phyloP scores from a whole-genome alignment of 2,797 vertebrate species.

The Sebastes hubbsi region DNA sequence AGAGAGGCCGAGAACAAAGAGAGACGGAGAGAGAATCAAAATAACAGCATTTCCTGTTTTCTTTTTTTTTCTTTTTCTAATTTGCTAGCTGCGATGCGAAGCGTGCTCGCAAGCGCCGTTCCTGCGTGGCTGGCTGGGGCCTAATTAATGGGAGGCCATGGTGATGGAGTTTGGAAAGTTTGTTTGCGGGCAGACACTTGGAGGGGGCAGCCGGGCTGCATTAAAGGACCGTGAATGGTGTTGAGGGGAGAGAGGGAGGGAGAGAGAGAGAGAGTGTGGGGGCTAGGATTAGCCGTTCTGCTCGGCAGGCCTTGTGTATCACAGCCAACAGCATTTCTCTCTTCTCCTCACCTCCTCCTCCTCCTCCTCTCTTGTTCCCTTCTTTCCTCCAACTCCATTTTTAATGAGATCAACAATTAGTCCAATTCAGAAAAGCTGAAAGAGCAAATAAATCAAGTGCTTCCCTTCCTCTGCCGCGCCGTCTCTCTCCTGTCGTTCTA shows the following conservation, averaged over 20 bases:
- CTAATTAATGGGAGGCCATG: conserved; percentile 83
- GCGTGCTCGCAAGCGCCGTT: conserved; percentile 67
- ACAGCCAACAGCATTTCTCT: conserved; percentile 79
- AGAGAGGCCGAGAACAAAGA: conserved; percentile 66
- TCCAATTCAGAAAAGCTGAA: conserved; percentile 79
- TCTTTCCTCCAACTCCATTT: conserved; percentile 78
- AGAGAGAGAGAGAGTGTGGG: conserved; percentile 48
- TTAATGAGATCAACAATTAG: conserved; percentile 88
- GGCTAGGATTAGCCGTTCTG: conserved; percentile 86
- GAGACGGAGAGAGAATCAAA: conserved; percentile 54
- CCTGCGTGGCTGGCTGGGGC: conserved; percentile 74
- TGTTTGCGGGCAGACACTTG: conserved; percentile 71
- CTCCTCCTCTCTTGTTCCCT: conserved; percentile 38
- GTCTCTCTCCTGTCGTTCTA: conserved; percentile 31
- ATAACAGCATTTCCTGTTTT: conserved; percentile 63
- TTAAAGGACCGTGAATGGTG: conserved; percentile 74
- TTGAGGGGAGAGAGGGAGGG: conserved; percentile 41
- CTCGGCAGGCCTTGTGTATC: conserved; percentile 85
- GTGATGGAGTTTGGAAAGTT: conserved; percentile 83
- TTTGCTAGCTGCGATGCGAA: conserved; percentile 74
- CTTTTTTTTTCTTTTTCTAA: conserved; percentile 57
- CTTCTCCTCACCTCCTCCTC: conserved; percentile 53
- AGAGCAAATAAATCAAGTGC: conserved; percentile 76
- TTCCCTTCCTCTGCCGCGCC: conserved; percentile 18
- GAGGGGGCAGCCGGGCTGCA: conserved; percentile 68